Conservation (phyloP, 53 echinoderm and acorn worm species). For the Astropecten irregularis region DNA sequence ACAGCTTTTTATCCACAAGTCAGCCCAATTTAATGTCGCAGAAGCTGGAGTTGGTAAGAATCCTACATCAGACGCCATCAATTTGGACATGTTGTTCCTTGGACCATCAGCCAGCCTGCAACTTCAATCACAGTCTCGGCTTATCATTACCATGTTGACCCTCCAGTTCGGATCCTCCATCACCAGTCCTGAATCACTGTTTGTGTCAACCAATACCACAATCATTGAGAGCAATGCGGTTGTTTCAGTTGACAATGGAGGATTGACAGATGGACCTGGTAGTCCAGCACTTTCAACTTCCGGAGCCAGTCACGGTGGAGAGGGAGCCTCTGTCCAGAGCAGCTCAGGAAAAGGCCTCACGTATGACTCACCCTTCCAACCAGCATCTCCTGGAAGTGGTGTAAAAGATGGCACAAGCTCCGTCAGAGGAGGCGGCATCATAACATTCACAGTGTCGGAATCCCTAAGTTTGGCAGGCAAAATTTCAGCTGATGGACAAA, state of each 20-base stretch:
- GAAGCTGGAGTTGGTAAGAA: background rate
- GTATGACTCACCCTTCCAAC: conserved; percentile 60
- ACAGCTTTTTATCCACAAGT: conserved; percentile 6
- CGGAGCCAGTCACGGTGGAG: conserved; percentile 86
- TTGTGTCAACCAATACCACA: conserved; percentile 17
- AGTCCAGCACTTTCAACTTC: conserved; percentile 33
- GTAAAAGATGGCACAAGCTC: background rate
- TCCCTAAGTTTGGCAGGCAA: conserved; percentile 67
- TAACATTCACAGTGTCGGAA: conserved; percentile 37
- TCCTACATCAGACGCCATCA: background rate
- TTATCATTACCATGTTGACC: background rate
- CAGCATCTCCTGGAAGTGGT: conserved; percentile 76
- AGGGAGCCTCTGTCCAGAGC: conserved; percentile 57
- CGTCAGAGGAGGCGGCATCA: conserved; percentile 67
- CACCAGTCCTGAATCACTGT: conserved; percentile 18
- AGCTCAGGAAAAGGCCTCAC: background rate
- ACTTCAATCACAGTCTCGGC: background rate
- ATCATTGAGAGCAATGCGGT: conserved; percentile 30
- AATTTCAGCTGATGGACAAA: conserved; percentile 69
- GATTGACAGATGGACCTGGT: conserved; percentile 62
- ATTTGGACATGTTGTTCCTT: conserved; percentile 9
- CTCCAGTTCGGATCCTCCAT: conserved; percentile 22
- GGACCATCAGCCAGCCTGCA: conserved; percentile 26
- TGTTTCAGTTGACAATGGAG: conserved; percentile 67
- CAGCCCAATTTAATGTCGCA: background rate